phyloP scores from a whole-genome alignment of 2,113 vertebrate species.

The Melanerpes aurifrons region DNA sequence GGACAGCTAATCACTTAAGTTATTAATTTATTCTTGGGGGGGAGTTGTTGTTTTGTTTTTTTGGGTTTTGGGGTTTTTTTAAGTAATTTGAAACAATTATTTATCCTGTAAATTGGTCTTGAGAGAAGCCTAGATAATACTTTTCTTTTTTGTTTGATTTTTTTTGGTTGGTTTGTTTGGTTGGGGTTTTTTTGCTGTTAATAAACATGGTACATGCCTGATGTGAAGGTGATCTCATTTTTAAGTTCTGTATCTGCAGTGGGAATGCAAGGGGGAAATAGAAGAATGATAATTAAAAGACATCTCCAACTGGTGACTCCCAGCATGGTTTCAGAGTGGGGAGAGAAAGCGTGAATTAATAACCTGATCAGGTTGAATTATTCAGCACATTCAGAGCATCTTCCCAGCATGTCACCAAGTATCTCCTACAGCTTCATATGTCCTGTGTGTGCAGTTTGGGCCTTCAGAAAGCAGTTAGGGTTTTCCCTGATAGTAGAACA shows the following conservation, averaged over 20 bases:
- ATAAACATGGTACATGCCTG: conserved; percentile 78
- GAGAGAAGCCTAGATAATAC: conserved; percentile 66
- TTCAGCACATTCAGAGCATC: not conserved
- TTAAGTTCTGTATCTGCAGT: conserved; percentile 54
- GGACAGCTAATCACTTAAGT: conserved; percentile 94
- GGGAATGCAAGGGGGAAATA: conserved; percentile 59
- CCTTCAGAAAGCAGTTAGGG: not conserved
- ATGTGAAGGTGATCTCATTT: conserved; percentile 66
- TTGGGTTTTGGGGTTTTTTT: conserved; percentile 54
- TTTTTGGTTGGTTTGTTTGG: too few relatives aligned
- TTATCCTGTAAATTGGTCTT: conserved; percentile 76
- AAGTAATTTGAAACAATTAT: conserved; percentile 77
- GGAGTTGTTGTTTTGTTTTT: conserved; percentile 20
- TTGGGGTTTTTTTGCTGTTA: conserved; percentile 65
- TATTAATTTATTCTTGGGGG: conserved; percentile 96
- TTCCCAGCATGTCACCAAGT: accelerated
- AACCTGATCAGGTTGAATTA: not conserved
- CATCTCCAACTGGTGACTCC: not conserved
- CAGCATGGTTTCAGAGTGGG: not conserved
- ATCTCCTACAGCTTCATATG: not conserved
- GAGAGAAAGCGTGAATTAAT: not conserved
- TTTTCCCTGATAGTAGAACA: not conserved
- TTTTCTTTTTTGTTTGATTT: not conserved
- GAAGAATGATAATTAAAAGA: conserved; percentile 55
- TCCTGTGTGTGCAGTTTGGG: not conserved